A percentile compares a stretch with the other conserved stretches of the same genome.
phyloP scores from a whole-genome alignment of 1,140 invertebrate genomes.

The Bombus polaris region DNA sequence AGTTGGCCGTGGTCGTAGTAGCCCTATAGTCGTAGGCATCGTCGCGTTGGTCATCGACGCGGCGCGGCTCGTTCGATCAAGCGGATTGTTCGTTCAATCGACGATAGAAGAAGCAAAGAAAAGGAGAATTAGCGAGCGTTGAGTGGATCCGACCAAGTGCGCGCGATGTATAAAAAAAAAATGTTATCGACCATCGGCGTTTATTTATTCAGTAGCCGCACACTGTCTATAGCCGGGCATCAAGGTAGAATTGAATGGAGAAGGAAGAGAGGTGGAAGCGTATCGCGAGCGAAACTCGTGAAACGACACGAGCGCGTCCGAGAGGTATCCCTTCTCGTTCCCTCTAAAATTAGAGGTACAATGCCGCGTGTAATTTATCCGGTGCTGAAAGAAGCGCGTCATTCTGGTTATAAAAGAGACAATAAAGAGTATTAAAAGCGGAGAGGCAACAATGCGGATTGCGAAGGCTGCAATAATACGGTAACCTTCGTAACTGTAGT shows the following conservation, averaged over 20 bases:
- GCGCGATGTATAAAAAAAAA: slow-evolving; percentile 7
- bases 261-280: not conserved
- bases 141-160: not conserved
- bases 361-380: slow-evolving; percentile 71
- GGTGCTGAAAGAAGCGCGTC: slow-evolving; percentile 71
- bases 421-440: slow-evolving; percentile 73
- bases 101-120: not conserved
- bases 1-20: not conserved
- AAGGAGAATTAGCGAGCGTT: not conserved
- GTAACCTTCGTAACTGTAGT: slow-evolving; percentile 68
- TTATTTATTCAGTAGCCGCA: slow-evolving; percentile 32
- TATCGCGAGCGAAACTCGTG: slow-evolving; percentile 21
- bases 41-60: too few species aligned
- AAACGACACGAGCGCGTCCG: slow-evolving; percentile 31
- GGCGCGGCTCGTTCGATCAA: too few species aligned
- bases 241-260: slow-evolving; percentile 22
- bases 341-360: slow-evolving; percentile 69
- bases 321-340: slow-evolving; percentile 45
- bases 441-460: slow-evolving; percentile 71
- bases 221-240: slow-evolving; percentile 13
- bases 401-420: slow-evolving; percentile 72
- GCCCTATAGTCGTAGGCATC: too few species aligned
- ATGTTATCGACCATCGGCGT: slow-evolving; percentile 39
- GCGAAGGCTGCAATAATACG: slow-evolving; percentile 73
- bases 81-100: too few species aligned